Percentiles rank a stretch among this genome's conserved stretches.
These are phyloP conservation scores for Apostichopus parvimensis DNA, from an alignment of 35 echinoderm and acorn worm genomes.

Conservation along the genomic window DNA sequence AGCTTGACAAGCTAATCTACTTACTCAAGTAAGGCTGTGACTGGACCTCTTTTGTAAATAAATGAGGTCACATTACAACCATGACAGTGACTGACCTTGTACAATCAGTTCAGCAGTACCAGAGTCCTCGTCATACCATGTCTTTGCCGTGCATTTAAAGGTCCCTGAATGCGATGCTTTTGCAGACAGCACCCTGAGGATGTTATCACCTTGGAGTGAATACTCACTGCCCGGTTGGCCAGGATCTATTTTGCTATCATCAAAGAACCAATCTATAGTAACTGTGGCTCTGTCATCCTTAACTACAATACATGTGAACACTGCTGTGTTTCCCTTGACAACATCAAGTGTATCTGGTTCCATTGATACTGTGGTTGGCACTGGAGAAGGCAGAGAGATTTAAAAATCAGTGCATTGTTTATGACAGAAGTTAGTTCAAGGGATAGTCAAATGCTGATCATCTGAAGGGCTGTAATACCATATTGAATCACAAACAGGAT, in stretches of 20 bases:
- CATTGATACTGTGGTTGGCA: neutral
- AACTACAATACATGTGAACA: neutral
- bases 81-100: neutral
- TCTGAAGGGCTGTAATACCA: too few species aligned
- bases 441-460: too few species aligned
- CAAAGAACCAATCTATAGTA: conserved; percentile 23
- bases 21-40: too few species aligned
- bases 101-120: conserved; percentile 7
- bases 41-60: too few species aligned
- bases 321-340: neutral
- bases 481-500: too few species aligned
- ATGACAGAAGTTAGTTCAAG: too few species aligned
- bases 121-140: neutral
- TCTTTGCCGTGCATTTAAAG: neutral
- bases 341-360: neutral
- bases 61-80: too few species aligned
- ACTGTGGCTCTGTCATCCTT: neutral
- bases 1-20: too few species aligned
- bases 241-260: neutral
- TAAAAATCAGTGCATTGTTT: neutral
- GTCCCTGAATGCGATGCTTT: conserved; percentile 6
- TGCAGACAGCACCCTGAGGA: neutral
- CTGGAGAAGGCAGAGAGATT: neutral
- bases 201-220: too few species aligned
- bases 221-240: neutral